Evolutionary conservation across 2,113 vertebrate genomes (phyloP).

Genomic region (Gobio gobio): DNA sequence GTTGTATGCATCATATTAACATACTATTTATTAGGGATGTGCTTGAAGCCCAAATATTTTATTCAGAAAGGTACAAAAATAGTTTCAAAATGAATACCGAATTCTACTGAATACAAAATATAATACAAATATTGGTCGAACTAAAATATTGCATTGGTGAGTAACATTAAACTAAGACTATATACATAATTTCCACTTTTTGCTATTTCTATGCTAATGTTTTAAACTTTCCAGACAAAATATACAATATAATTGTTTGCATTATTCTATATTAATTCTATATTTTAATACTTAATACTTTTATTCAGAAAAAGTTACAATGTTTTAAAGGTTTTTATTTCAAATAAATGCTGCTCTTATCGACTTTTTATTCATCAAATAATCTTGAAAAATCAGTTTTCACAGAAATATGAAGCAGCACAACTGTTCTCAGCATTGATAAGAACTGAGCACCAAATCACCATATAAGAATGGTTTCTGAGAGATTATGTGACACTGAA

Average conservation of each 20-base stretch:
- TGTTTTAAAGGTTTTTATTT: too few species aligned
- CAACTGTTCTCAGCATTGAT: too few species aligned
- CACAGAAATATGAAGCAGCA: too few species aligned
- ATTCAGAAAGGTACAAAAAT: background rate
- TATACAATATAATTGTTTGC: background rate
- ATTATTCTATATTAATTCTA: too few species aligned
- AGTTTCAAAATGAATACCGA: background rate
- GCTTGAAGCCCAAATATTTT: background rate
- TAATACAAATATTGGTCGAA: background rate
- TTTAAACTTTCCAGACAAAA: background rate
- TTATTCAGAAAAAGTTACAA: too few species aligned
- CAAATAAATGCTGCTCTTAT: too few species aligned
- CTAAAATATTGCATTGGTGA: background rate
- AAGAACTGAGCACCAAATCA: too few species aligned
- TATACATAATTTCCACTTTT: background rate
- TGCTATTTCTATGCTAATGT: background rate
- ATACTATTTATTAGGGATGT: background rate
- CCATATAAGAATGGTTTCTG: too few species aligned
- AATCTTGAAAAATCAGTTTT: too few species aligned
- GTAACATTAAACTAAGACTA: background rate
- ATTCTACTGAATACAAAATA: background rate
- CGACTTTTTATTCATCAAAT: too few species aligned
- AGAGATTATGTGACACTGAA: too few species aligned
- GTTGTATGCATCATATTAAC: background rate
- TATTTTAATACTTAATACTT: too few species aligned